Percentiles rank a stretch among this genome's conserved stretches.
Evolutionary conservation across 2,888 invertebrate species (phyloP).

Genomic region (Eupsilia transversa): DNA sequence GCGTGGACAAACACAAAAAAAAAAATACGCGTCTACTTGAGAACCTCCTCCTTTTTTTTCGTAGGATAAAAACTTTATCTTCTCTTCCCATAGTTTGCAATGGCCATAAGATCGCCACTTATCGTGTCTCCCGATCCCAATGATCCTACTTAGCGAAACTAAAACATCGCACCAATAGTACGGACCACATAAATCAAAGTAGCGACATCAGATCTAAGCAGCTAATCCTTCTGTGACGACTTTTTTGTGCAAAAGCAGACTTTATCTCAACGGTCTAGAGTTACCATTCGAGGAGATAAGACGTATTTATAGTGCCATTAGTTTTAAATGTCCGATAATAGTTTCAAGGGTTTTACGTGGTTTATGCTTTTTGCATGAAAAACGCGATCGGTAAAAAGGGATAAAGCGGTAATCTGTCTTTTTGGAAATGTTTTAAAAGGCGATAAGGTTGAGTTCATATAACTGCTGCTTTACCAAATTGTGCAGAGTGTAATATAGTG

Average conservation of each 20-base stretch:
- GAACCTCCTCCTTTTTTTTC: too few species aligned
- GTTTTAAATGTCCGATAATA: slow-evolving; percentile 53
- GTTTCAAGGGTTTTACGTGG: slow-evolving; percentile 34
- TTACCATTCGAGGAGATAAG: slow-evolving; percentile 36
- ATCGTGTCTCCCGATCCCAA: slow-evolving; percentile 8
- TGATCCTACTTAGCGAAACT: slow-evolving; percentile 49
- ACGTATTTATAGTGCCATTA: slow-evolving; percentile 49
- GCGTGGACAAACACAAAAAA: too few species aligned
- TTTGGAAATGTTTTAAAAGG: slow-evolving; percentile 12
- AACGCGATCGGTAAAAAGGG: slow-evolving; percentile 12
- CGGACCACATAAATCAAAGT: slow-evolving; percentile 63
- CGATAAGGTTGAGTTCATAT: slow-evolving; percentile 6
- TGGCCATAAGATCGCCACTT: slow-evolving; percentile 25
- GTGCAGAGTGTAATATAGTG: background rate
- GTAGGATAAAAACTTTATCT: slow-evolving; percentile 8
- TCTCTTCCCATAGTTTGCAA: slow-evolving; percentile 23
- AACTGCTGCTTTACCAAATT: background rate
- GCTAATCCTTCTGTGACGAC: slow-evolving; percentile 51
- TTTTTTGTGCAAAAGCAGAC: slow-evolving; percentile 37
- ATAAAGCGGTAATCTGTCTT: slow-evolving; percentile 13
- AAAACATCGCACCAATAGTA: slow-evolving; percentile 42
- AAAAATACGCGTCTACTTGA: too few species aligned
- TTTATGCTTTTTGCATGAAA: slow-evolving; percentile 43
- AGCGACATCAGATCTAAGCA: slow-evolving; percentile 53
- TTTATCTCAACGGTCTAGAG: slow-evolving; percentile 24